Evolutionary conservation across 1,140 invertebrate genomes (phyloP), one percentile per base, ranked within the genome.

Genomic region (Phenacoccus solenopsis): DNA sequence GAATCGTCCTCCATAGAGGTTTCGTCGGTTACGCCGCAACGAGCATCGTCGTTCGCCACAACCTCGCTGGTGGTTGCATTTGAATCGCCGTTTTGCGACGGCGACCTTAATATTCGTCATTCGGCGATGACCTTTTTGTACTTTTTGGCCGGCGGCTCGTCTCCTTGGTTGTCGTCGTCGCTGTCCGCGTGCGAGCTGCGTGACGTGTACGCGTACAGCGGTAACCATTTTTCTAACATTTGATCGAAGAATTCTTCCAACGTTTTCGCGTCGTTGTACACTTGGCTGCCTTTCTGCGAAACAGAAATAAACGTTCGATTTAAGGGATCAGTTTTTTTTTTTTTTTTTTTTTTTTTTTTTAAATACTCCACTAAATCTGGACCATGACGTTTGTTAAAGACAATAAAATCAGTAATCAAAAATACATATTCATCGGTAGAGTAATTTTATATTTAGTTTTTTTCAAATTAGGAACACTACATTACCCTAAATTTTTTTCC

Each of bases 201-300:
- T 9, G 21, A 70, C 69, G 22, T 70, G 57, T 32, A 69, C n/a
- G 71, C 71, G 27, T 70, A 56, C 21, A 28, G 30, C 3, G 90
- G 90, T 72, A 92, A 80, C 85, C 88, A 91, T 77, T 91, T 91
- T 68, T 86, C 75, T 72, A 94, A 81, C 75, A 91, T 85, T 75
- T 89, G 85, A 73, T 93, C 90, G 77, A 93, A 93, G 79, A 91
- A 91, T 76, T 89, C 87, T 78, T 93, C 90, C 71, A 94, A 82
- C 73, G 85, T 87, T 75, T 88, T 87, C n/a, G 90, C 90, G 79
- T 91, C 88, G 73, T 85, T 85, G 78, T 88, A 90, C n/a, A 91
- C 85, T 78, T 87, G 86, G n/a, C 88, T 67, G 64, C 59, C 59
- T 25, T 64, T 22, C 59, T 64, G 59, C 22, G 16, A 64, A 59